Conservation (phyloP, 2,888 invertebrate genomes). For the Watsonalla binaria region DNA sequence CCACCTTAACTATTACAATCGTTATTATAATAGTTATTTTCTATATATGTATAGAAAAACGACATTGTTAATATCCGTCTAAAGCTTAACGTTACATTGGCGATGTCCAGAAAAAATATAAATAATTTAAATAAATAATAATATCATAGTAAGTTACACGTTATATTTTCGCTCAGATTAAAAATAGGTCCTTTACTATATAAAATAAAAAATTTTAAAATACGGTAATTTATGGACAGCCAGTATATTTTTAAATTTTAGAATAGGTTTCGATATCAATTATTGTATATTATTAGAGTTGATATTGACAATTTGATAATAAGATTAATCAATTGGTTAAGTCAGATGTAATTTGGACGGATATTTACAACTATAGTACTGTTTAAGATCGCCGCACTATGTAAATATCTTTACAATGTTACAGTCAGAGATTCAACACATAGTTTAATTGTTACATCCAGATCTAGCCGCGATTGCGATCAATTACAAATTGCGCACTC, state of each 20-base stretch:
- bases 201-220: too few relatives aligned
- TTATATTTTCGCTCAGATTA: too few relatives aligned
- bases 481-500: conserved; percentile 9
- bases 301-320: too few relatives aligned
- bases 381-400: not conserved
- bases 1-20: not conserved
- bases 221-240: too few relatives aligned
- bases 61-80: not conserved
- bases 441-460: not conserved
- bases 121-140: too few relatives aligned
- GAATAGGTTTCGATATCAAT: too few relatives aligned
- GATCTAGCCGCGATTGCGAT: not conserved
- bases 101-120: too few relatives aligned
- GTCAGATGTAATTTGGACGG: not conserved
- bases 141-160: too few relatives aligned
- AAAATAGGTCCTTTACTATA: too few relatives aligned
- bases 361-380: not conserved
- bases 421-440: not conserved
- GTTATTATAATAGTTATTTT: not conserved
- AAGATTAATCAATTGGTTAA: not conserved
- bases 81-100: too few relatives aligned
- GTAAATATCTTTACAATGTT: not conserved
- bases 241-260: too few relatives aligned
- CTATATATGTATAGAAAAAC: not conserved
- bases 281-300: too few relatives aligned